phyloP scores from a whole-genome alignment of 64 coral and sea anemone genomes.

The Dendrophyllia cribrosa region DNA sequence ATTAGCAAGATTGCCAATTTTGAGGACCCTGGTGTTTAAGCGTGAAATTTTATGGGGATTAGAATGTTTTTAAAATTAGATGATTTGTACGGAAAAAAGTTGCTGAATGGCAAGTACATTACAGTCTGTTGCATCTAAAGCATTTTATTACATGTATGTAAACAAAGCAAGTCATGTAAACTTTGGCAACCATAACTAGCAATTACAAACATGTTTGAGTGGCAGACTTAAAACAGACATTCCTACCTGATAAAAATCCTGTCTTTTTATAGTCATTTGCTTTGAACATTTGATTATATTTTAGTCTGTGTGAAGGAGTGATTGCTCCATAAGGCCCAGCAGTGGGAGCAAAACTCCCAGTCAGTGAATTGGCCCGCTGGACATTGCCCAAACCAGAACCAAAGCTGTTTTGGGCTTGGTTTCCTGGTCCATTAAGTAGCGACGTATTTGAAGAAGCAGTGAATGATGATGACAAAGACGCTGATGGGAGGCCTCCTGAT shows the following conservation, averaged over 20 bases:
- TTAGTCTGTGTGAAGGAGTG: conserved; percentile 68
- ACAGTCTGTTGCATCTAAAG: too few species aligned
- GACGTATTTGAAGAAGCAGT: conserved; percentile 56
- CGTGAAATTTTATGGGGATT: too few species aligned
- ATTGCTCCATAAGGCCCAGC: conserved; percentile 60
- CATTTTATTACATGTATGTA: too few species aligned
- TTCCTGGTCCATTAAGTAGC: conserved; percentile 72
- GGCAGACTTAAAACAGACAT: background rate
- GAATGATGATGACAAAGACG: conserved; percentile 53
- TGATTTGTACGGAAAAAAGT: too few species aligned
- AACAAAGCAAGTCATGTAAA: too few species aligned
- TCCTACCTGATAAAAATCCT: conserved; percentile 91
- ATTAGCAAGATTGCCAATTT: too few species aligned
- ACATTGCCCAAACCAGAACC: conserved; percentile 26
- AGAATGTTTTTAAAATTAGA: too few species aligned
- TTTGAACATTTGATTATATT: conserved; percentile 98
- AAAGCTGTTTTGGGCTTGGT: conserved; percentile 28
- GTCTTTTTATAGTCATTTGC: conserved; percentile 86
- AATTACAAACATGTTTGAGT: too few species aligned
- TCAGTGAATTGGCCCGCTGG: conserved; percentile 49
- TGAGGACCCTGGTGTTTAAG: too few species aligned
- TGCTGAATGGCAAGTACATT: too few species aligned
- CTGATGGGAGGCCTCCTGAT: background rate
- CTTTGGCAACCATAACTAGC: too few species aligned
- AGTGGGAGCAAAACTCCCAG: conserved; percentile 13